phyloP scores from a whole-genome alignment of 2,888 invertebrate species.

The Sceliomorpha sp. region DNA sequence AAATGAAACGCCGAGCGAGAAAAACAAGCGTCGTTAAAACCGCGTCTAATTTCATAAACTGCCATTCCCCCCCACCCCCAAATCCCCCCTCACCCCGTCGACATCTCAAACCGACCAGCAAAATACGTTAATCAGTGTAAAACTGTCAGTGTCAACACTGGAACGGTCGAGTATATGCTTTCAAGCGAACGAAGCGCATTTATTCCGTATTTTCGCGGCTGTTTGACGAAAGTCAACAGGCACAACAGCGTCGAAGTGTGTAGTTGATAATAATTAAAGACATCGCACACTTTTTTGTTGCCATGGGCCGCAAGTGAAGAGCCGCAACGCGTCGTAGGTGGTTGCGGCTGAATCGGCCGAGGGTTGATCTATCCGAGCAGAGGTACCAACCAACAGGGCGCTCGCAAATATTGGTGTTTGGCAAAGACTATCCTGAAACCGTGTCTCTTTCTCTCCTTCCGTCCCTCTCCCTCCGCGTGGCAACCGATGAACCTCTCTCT shows the following conservation, averaged over 20 bases:
- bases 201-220: conserved; percentile 33
- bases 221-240: conserved; percentile 40
- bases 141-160: conserved; percentile 14
- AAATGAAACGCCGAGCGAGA: too few species aligned
- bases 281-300: conserved; percentile 55
- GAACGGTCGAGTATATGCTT: conserved; percentile 24
- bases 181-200: conserved; percentile 31
- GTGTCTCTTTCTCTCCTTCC: conserved; percentile 75
- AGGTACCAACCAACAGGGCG: conserved; percentile 79
- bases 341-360: conserved; percentile 74
- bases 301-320: too few species aligned
- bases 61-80: too few species aligned
- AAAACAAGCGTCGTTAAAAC: too few species aligned
- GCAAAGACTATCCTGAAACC: conserved; percentile 80
- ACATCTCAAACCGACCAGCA: too few species aligned
- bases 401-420: conserved; percentile 81
- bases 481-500: conserved; percentile 44
- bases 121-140: conserved; percentile 7
- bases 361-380: conserved; percentile 76
- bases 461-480: conserved; percentile 63
- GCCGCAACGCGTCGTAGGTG: conserved; percentile 59
- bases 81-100: too few species aligned
- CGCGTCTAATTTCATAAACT: too few species aligned
- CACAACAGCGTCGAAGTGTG: conserved; percentile 20
- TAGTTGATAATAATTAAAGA: conserved; percentile 57